Base-by-base conservation (phyloP, 1,140 invertebrate species). In the Zaprionus capensis region DNA sequence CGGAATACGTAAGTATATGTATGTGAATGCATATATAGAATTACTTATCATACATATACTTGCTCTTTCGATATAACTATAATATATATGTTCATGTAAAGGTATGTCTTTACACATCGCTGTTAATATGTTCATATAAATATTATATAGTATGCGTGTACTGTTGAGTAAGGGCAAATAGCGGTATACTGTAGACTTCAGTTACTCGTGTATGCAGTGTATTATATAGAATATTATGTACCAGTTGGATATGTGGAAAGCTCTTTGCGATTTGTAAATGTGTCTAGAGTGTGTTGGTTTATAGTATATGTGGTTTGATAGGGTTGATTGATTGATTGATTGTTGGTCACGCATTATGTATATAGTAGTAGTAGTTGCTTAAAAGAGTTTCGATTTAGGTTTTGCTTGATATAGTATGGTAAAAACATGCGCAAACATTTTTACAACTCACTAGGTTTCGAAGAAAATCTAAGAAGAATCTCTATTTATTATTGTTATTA, bases 401-500 rank as follows among this genome's bases (percentile, higher is more conserved):
- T 71, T 74, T 61, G 66, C 56, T 81, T 65, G 76, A 62, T 81
- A 55, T 69, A 51, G 67, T 82, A 82, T 66, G 73, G 69, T 82
- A 59, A 86, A 84, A 88, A 82, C 83, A 87, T 87, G 83, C 83
- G 77, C 83, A 88, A 87, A 83, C 84, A 88, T 87, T 88, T 87
- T 71, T 81, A 90, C 85, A 90, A 91, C 67, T 88, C 81, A 79
- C 84, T 90, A 90, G 68, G 72, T 71, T 87, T 88, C 72, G 72
- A 82, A 77, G 79, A 82, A 76, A 83, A 82, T 86, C 79, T 82
- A 90, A 90, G 72, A 65, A 81, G 64, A 80, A 80, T 76, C 71
- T 69, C 78, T 90, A 78, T 69, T 62, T 68, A 67, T 77, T 61
- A 49, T 46, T 28, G 22, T 28, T 51, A 58, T 58, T 61, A 44